These are phyloP conservation scores for Acheta domesticus DNA, from an alignment of 2,888 invertebrate genomes.

Conservation along the genomic window DNA sequence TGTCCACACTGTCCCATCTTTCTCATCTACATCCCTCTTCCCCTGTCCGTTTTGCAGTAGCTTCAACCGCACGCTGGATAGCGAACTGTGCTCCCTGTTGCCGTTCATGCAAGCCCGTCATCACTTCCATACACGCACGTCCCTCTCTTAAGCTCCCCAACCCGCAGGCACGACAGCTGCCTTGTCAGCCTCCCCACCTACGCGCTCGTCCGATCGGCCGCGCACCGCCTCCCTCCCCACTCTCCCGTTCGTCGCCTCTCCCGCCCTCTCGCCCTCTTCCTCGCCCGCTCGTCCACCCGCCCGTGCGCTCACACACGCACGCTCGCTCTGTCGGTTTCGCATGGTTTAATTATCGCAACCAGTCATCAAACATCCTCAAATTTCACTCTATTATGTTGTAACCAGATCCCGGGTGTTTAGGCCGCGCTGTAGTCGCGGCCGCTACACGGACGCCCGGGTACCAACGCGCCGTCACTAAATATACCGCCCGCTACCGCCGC, in stretches of 20 bases:
- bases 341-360: conserved; percentile 8
- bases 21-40: no score
- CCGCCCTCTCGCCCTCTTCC: background rate
- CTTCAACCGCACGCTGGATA: no score
- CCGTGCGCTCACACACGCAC: background rate
- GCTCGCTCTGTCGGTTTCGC: background rate
- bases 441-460: background rate
- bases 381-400: conserved; percentile 18
- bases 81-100: no score
- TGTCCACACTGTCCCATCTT: no score
- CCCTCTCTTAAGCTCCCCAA: no score
- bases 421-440: conserved; percentile 5
- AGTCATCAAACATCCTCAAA: conserved; percentile 18
- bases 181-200: no score
- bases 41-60: no score
- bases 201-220: no score
- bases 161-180: no score
- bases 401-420: conserved; percentile 2
- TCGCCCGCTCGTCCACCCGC: background rate
- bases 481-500: background rate
- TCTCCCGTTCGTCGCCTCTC: background rate
- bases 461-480: conserved; percentile 6
- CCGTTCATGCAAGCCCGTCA: no score
- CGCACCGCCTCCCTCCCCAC: background rate
- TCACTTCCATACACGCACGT: no score